These are phyloP conservation scores for Patella ulyssiponensis DNA, from an alignment of 2,888 invertebrate genomes.

Conservation along the genomic window DNA sequence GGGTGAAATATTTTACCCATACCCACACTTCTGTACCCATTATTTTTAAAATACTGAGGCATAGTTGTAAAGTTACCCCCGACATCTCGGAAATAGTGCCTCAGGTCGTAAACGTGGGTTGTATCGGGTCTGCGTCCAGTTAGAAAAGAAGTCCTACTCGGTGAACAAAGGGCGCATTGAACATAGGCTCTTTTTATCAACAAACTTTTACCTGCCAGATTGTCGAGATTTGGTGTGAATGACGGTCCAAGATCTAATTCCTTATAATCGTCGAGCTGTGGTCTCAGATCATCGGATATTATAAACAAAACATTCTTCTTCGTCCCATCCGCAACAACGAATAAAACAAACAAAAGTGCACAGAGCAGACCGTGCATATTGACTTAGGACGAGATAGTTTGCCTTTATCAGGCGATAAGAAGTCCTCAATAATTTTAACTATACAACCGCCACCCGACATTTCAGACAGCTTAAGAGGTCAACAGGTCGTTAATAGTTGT, in stretches of 20 bases:
- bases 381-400: too few species aligned
- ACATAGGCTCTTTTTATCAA: conserved; percentile 33
- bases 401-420: too few species aligned
- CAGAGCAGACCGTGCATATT: too few species aligned
- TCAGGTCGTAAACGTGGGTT: conserved; percentile 43
- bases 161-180: conserved; percentile 29
- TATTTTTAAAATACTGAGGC: conserved; percentile 44
- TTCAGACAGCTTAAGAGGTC: too few species aligned
- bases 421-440: too few species aligned
- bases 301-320: conserved; percentile 40
- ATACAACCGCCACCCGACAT: too few species aligned
- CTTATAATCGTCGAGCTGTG: conserved; percentile 32
- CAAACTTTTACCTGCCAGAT: not conserved
- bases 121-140: conserved; percentile 19
- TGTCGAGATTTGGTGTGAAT: conserved; percentile 36
- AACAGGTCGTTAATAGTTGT: too few species aligned
- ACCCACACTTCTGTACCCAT: conserved; percentile 38
- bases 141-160: conserved; percentile 31
- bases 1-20: conserved; percentile 37
- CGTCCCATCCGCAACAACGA: too few species aligned
- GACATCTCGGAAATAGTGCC: conserved; percentile 33
- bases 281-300: conserved; percentile 37
- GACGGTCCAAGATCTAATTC: conserved; percentile 25
- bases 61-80: conserved; percentile 45
- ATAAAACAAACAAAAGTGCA: too few species aligned